Evolutionary conservation across 1,140 invertebrate genomes (phyloP), one percentile per base, ranked within the genome.

Genomic region (Delia radicum): DNA sequence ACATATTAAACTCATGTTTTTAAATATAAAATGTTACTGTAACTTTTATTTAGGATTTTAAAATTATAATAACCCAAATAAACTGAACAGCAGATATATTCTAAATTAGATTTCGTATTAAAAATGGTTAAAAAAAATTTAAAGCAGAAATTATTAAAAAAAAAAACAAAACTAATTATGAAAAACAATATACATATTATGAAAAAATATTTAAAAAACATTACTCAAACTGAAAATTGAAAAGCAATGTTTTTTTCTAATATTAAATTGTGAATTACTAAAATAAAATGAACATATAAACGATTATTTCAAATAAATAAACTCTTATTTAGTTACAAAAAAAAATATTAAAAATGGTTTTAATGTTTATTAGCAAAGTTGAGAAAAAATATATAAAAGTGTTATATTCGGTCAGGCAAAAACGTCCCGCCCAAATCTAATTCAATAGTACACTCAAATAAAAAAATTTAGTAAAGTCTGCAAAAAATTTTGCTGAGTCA

Each of bases 311-410:
- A 63, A 63, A 69, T 69, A 37, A 69, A 69, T 18, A 69, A 65
- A 55, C 29, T 75, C 65, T 75, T 75, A 75, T 75, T 75, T 75
- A 75, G 74, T 75, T 75, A 75, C 69, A 71, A 72, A 75, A 18
- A 55, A 55, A 55, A 55, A 48, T 21, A 55, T 37, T 1, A 37
- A 37, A 37, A 37, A 37, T 1, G 33, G 13, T 3, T 37, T 37
- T 37, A 37, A 37, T 37, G 33, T 13, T 10, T 37, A 12, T 6
- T 33, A 13, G 1, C 33, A 37, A 37, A 13, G 33, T 37, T 10
- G 13, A 37, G n/a, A 42, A 42, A 15, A 8, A 42, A 42, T 1
- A 42, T 10, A 3, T 10, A 5, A 42, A 42, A 8, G 37, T 1
- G 37, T 42, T 42, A 15, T 42, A 42, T 42, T 42, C n/a, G 0